Evolutionary conservation across 2,797 vertebrate species (phyloP).

Genomic region (Oryzias sinensis): DNA sequence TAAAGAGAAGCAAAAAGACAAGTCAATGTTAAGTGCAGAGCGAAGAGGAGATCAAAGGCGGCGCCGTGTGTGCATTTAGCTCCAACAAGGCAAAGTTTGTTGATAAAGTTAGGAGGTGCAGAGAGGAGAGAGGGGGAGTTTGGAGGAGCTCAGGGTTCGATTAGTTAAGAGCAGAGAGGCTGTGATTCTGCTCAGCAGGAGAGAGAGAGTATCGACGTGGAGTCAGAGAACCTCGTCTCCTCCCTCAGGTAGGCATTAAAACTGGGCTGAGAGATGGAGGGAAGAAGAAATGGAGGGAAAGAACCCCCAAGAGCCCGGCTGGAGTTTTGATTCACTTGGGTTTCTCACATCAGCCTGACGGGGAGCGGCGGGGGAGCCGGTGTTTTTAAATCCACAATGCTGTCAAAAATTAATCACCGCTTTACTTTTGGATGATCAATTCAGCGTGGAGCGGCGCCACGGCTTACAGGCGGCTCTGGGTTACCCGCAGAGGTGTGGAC

Average conservation of each 20-base stretch:
- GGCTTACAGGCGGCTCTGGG: constrained; percentile 71
- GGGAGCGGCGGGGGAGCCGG: constrained; percentile 13
- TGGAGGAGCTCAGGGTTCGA: constrained; percentile 43
- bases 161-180: constrained; percentile 66
- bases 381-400: constrained; percentile 41
- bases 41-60: constrained; percentile 59
- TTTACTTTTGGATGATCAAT: constrained; percentile 76
- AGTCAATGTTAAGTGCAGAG: constrained; percentile 63
- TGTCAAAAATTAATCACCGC: constrained; percentile 69
- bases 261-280: constrained; percentile 33
- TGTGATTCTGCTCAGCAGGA: constrained; percentile 63
- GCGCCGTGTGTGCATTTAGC: constrained; percentile 51
- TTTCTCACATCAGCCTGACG: constrained; percentile 62
- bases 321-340: constrained; percentile 60
- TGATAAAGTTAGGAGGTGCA: constrained; percentile 32
- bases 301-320: constrained; percentile 32
- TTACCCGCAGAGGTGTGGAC: constrained; percentile 58
- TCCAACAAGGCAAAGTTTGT: constrained; percentile 45
- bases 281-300: constrained; percentile 11
- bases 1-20: constrained; percentile 43
- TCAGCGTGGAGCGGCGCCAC: constrained; percentile 45
- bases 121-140: constrained; percentile 11
- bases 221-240: constrained; percentile 58
- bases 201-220: constrained; percentile 63
- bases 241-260: constrained; percentile 71